Evolutionary conservation across 2,888 invertebrate species (phyloP).

Genomic region (Lasioglossum calceatum): DNA sequence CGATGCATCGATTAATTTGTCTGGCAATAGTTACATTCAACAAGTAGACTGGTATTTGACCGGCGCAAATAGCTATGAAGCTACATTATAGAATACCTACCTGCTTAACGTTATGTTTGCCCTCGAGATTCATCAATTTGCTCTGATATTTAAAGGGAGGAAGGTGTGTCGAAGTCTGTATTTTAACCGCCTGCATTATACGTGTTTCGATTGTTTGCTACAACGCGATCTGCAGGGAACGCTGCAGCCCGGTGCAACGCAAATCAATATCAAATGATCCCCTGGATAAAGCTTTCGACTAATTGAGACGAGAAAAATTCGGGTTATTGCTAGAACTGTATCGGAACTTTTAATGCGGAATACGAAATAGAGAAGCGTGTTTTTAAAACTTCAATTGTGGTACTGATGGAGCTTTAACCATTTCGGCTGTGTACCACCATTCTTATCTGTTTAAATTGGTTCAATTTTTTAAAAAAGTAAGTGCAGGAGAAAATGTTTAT

Average conservation of each 20-base stretch:
- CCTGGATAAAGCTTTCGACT: background rate
- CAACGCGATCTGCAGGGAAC: background rate
- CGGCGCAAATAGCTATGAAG: slow-evolving; percentile 50
- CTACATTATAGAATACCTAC: slow-evolving; percentile 35
- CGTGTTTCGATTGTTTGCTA: slow-evolving; percentile 3
- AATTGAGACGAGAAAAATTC: background rate
- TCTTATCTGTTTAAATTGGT: background rate
- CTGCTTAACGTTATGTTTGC: slow-evolving; percentile 27
- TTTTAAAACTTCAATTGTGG: background rate
- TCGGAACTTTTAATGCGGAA: background rate
- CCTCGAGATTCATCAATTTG: slow-evolving; percentile 7
- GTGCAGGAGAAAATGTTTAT: too few species aligned
- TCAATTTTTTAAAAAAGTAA: too few species aligned
- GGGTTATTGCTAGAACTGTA: background rate
- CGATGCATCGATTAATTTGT: slow-evolving; percentile 50
- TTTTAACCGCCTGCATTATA: background rate
- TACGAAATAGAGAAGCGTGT: background rate
- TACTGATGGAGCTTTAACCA: background rate
- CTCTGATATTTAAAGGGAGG: slow-evolving; percentile 6
- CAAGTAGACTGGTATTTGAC: slow-evolving; percentile 55
- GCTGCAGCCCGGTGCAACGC: background rate
- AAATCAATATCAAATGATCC: background rate
- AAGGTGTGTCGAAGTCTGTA: background rate
- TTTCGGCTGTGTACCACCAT: too few species aligned
- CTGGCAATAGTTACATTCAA: slow-evolving; percentile 50